phyloP scores from a whole-genome alignment of 1,140 invertebrate species.

The Delia radicum region DNA sequence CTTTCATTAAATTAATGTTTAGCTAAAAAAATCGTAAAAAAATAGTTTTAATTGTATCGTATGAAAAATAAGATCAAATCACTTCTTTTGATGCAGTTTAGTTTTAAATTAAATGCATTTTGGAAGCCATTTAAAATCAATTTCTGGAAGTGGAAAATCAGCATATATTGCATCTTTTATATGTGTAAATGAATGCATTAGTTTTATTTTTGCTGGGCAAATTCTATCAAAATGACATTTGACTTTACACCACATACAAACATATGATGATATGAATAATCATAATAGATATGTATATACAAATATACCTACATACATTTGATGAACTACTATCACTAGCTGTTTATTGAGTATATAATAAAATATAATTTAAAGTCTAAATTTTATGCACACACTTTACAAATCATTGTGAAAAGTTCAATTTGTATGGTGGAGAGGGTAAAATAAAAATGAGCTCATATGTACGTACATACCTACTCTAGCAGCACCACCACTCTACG shows the following conservation, averaged over 20 bases:
- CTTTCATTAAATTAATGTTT: no score
- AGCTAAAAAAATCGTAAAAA: no score
- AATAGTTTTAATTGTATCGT: no score
- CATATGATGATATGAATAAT: neutral
- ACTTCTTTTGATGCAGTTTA: no score
- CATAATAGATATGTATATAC: neutral
- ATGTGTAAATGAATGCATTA: no score
- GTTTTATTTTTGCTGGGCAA: no score
- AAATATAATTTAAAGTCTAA: neutral
- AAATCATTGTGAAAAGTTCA: constrained; percentile 14
- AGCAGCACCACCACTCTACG: neutral
- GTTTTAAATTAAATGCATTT: no score
- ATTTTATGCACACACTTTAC: neutral
- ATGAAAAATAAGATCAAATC: no score
- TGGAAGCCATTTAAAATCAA: no score
- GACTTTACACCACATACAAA: neutral
- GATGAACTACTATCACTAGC: neutral
- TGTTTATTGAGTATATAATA: neutral
- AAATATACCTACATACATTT: neutral
- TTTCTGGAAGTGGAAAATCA: no score
- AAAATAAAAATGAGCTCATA: constrained; percentile 15
- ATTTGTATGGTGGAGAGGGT: neutral
- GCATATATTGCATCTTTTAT: no score
- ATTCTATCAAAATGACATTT: no score
- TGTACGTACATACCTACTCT: neutral